phyloP scores from a whole-genome alignment of 1,140 invertebrate species.

The Anastatus disparis region DNA sequence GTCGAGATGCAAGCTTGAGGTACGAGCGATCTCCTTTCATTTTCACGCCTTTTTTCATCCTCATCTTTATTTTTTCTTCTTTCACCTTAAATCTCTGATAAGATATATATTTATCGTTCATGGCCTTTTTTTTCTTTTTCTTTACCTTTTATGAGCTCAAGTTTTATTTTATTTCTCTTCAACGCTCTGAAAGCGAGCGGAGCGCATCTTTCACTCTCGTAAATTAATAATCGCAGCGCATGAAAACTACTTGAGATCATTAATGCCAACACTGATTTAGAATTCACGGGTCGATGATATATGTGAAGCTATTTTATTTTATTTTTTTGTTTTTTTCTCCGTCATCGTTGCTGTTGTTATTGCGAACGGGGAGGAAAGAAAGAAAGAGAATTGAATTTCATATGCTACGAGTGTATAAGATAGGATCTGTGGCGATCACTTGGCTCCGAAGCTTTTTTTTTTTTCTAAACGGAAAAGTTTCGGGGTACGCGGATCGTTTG shows the following conservation, averaged over 20 bases:
- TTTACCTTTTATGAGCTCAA: too few species aligned
- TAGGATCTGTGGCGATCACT: background rate
- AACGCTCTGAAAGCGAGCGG: too few species aligned
- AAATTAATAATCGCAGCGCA: background rate
- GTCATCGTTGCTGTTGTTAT: background rate
- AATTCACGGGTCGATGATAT: too few species aligned
- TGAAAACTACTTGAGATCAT: conserved; percentile 9
- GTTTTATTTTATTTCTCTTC: too few species aligned
- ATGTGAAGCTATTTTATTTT: too few species aligned
- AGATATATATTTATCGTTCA: background rate
- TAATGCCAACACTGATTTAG: background rate
- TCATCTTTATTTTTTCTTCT: too few species aligned
- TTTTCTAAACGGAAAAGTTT: background rate
- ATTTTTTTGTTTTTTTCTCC: background rate
- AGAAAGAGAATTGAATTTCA: conserved; percentile 5
- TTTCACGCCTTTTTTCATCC: background rate
- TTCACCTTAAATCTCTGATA: too few species aligned
- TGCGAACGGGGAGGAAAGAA: background rate
- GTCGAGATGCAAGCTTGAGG: too few species aligned
- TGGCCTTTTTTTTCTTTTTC: background rate
- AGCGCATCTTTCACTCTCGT: too few species aligned
- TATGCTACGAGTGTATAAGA: background rate
- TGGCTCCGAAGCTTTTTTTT: too few species aligned
- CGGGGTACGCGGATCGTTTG: too few species aligned
- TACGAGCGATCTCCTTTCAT: background rate